These are phyloP conservation scores for Temnopleurus reevesii DNA, from an alignment of 53 echinoderm and acorn worm species.

Conservation along the genomic window DNA sequence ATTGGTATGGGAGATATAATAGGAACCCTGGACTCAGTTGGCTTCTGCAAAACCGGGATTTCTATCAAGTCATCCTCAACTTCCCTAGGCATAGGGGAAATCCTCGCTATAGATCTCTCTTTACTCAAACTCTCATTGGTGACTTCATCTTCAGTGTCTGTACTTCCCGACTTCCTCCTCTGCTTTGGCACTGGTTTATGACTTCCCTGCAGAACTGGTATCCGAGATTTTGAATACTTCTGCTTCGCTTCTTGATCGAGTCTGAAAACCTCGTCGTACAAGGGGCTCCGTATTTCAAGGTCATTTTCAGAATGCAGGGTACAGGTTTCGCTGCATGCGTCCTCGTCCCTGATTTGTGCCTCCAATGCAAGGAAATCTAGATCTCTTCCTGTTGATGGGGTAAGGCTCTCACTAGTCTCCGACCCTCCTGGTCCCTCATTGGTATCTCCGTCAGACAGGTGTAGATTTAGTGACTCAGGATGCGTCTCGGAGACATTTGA, in stretches of 20 bases:
- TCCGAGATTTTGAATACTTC: background rate
- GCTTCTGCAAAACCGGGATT: background rate
- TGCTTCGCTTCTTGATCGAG: background rate
- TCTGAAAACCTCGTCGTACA: background rate
- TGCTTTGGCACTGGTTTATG: background rate
- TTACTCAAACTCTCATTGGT: background rate
- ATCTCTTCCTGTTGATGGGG: background rate
- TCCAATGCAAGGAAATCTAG: background rate
- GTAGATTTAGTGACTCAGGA: background rate
- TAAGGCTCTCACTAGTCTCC: background rate
- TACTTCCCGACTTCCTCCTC: background rate
- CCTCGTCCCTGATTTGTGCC: background rate
- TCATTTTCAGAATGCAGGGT: conserved; percentile 17
- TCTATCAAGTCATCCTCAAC: background rate
- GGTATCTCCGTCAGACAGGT: background rate
- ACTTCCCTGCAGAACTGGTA: background rate
- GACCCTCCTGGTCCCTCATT: background rate
- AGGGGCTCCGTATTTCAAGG: background rate
- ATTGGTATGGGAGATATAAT: background rate
- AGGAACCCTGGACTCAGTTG: background rate
- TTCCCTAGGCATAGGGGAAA: conserved; percentile 24
- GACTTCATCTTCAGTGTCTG: background rate
- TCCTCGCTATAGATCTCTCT: conserved; percentile 15
- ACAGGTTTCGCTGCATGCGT: background rate
- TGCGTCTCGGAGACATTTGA: background rate